Base-by-base conservation (phyloP, 2,797 vertebrate species). In the Heliangelus exortis region DNA sequence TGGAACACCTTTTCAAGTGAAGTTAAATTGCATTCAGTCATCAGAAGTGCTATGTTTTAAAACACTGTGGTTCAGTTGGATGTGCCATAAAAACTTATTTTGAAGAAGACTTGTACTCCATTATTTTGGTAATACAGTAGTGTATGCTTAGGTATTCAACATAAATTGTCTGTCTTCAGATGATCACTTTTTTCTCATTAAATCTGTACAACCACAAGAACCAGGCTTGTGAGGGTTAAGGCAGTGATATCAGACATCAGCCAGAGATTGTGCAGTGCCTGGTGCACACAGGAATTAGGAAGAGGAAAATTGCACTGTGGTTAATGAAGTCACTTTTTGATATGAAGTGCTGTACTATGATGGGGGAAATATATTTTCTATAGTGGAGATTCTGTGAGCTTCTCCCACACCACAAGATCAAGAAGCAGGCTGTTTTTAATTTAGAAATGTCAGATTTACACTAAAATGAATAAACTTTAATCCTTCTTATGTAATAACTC, bases 401-500 rank as follows among this genome's bases (percentile, higher is more conserved):
- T 93, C 22, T 90, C 29, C 68, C 93, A 34, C 54, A 85, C 53
- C 15, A 63, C 48, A 68, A 68, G 57, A 85, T 72, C 18, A 57
- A 83, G 69, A n/a, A 91, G 31, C 31, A 80, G 55, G 16, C 73
- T 88, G 36, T 1, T 91, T 95, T 92, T 79, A 76, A 71, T 82
- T 88, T 92, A 82, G 48, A 87, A 94, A 91, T 84, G 45, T 67
- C 45, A 87, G 77, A 94, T 89, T 90, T 90, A 79, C 45, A 79
- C 74, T 89, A 69, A 91, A 92, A 91, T 84, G 41, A 93, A 86
- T 66, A 73, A 89, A 95, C 66, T 95, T 91, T 66, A 85, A 87
- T 77, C 13, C 2, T 88, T 31, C 75, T 96, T 91, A 91, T 50
- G 53, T 81, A 96, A 92, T 89, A 93, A 61, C 19, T 96, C 63